phyloP scores from a whole-genome alignment of 2,888 invertebrate species.

The Rhaphigaster nebulosa region DNA sequence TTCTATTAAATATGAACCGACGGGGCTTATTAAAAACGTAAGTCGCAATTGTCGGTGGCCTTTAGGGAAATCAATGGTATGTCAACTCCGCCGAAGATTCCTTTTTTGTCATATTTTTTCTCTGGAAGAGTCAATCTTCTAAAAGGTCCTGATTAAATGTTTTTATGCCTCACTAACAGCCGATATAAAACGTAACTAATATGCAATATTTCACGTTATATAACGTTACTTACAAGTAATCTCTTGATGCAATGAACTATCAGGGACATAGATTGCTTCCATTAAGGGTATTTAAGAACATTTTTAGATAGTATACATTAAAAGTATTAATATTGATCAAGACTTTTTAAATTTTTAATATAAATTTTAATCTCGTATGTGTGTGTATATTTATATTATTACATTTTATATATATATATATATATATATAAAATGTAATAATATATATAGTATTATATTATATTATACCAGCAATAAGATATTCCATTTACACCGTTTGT shows the following conservation, averaged over 20 bases:
- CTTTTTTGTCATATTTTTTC: not conserved
- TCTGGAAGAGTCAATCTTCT: not conserved
- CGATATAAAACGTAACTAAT: not conserved
- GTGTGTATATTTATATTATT: too few species aligned
- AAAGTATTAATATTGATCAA: too few species aligned
- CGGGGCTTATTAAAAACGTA: conserved; percentile 39
- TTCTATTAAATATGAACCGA: conserved; percentile 30
- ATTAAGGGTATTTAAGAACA: not conserved
- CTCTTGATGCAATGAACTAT: not conserved
- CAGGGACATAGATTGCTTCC: not conserved
- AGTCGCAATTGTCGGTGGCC: not conserved
- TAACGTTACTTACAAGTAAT: not conserved
- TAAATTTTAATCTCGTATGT: too few species aligned
- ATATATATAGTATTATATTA: too few species aligned
- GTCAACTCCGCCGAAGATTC: not conserved
- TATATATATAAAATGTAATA: too few species aligned
- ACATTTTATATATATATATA: too few species aligned
- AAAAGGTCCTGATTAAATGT: not conserved
- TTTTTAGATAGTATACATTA: not conserved
- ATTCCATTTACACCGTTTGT: too few species aligned
- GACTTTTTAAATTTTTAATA: too few species aligned
- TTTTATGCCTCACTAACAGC: not conserved
- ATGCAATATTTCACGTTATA: not conserved
- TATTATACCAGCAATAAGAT: too few species aligned
- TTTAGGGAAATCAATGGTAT: conserved; percentile 42